Conservation (phyloP, 1,140 invertebrate genomes). For the Drosophila hydei region DNA sequence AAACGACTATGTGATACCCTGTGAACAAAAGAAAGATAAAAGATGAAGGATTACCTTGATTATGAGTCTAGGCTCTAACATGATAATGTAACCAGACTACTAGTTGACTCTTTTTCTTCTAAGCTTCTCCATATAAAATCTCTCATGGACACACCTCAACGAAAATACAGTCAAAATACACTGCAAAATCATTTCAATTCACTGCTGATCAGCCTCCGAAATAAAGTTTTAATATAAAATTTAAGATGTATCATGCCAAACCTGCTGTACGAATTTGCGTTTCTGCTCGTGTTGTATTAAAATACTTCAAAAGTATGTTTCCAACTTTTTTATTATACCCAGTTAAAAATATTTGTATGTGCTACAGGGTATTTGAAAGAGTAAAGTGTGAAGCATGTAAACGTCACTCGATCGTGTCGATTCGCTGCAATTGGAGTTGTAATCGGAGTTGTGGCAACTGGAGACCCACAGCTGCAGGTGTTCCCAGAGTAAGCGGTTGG, state of each 20-base stretch:
- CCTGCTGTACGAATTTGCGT: background rate
- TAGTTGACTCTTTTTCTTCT: too few species aligned
- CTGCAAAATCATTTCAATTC: background rate
- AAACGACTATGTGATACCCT: background rate
- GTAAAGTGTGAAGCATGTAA: slow-evolving; percentile 70
- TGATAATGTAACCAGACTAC: too few species aligned
- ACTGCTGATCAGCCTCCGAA: background rate
- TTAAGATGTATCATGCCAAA: background rate
- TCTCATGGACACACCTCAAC: too few species aligned
- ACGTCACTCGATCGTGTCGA: slow-evolving; percentile 50
- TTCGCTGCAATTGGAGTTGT: slow-evolving; percentile 24
- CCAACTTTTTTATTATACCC: background rate
- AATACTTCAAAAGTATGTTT: background rate
- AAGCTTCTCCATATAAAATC: too few species aligned
- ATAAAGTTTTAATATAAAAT: background rate
- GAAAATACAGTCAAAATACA: too few species aligned
- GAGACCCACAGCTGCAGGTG: slow-evolving; percentile 60
- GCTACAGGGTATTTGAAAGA: slow-evolving; percentile 12
- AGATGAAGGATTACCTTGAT: too few species aligned
- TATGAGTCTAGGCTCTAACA: too few species aligned
- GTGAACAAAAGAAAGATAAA: background rate
- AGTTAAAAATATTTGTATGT: background rate
- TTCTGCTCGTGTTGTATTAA: background rate
- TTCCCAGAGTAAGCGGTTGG: slow-evolving; percentile 36
- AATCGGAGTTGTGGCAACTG: slow-evolving; percentile 14